Percentiles rank a stretch among this genome's conserved stretches.
These are phyloP conservation scores for Trissolcus japonicus DNA, from an alignment of 2,888 invertebrate genomes.

Conservation along the genomic window DNA sequence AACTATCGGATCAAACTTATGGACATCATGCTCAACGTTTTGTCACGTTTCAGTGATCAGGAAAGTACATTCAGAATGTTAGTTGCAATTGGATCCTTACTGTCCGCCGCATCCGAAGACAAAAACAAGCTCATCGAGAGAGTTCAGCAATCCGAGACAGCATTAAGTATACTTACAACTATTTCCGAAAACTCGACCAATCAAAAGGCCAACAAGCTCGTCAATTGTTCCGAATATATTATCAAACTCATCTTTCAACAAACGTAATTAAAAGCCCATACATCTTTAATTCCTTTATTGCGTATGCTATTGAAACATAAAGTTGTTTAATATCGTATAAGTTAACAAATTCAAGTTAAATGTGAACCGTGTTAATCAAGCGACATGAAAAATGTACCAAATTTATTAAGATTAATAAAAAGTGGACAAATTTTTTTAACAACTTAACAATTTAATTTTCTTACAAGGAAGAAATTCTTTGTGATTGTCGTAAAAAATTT, in stretches of 20 bases:
- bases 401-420: no score
- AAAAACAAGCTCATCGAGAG: slow-evolving; percentile 64
- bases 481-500: no score
- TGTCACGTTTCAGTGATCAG: slow-evolving; percentile 80
- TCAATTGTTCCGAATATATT: slow-evolving; percentile 70
- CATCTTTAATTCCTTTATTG: no score
- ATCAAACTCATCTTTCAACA: slow-evolving; percentile 65
- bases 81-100: slow-evolving; percentile 86
- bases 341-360: no score
- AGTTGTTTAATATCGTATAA: no score
- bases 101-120: slow-evolving; percentile 75
- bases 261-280: slow-evolving; percentile 3
- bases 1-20: slow-evolving; percentile 77
- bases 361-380: no score
- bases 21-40: slow-evolving; percentile 78
- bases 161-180: slow-evolving; percentile 63
- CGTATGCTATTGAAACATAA: no score
- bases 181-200: slow-evolving; percentile 62
- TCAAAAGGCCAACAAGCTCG: slow-evolving; percentile 61
- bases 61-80: slow-evolving; percentile 87
- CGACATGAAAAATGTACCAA: no score
- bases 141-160: slow-evolving; percentile 65
- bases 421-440: no score
- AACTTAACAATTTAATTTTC: no score
- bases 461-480: no score